A percentile compares a stretch with the other conserved stretches of the same genome.
phyloP scores from a whole-genome alignment of 1,140 invertebrate species.

The Drosophila seguyi region DNA sequence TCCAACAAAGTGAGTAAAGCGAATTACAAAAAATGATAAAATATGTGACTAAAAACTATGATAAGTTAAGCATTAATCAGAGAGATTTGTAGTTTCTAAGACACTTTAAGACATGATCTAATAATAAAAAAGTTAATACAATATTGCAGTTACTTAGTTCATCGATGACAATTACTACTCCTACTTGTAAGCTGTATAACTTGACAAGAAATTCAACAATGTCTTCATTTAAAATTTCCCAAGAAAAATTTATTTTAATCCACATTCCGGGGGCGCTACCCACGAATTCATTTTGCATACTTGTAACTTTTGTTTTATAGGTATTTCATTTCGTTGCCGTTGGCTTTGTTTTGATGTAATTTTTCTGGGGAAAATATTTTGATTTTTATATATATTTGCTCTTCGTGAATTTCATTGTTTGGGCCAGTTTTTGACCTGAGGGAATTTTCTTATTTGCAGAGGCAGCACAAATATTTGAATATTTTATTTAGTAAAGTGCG shows the following conservation, averaged over 20 bases:
- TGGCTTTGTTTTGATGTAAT: conserved; percentile 41
- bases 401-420: conserved; percentile 18
- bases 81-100: no score
- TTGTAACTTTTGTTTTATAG: conserved; percentile 3
- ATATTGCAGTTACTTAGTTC: not conserved
- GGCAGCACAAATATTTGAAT: conserved; percentile 15
- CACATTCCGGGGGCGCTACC: not conserved
- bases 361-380: conserved; percentile 33
- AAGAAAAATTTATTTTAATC: conserved; percentile 1
- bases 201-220: not conserved
- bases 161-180: not conserved
- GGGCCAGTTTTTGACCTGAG: conserved; percentile 1
- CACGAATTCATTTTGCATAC: conserved; percentile 9
- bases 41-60: not conserved
- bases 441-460: conserved; percentile 18
- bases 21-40: not conserved
- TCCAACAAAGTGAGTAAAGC: conserved; percentile 3
- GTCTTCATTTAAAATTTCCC: conserved; percentile 3
- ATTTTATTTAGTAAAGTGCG: conserved; percentile 3
- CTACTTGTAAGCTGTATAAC: not conserved
- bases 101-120: not conserved
- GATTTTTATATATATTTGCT: conserved; percentile 7
- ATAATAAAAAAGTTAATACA: no score
- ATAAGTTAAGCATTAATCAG: not conserved
- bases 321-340: conserved; percentile 19